phyloP scores from a whole-genome alignment of 2,888 invertebrate genomes.

The Nemotelus pantherinus region DNA sequence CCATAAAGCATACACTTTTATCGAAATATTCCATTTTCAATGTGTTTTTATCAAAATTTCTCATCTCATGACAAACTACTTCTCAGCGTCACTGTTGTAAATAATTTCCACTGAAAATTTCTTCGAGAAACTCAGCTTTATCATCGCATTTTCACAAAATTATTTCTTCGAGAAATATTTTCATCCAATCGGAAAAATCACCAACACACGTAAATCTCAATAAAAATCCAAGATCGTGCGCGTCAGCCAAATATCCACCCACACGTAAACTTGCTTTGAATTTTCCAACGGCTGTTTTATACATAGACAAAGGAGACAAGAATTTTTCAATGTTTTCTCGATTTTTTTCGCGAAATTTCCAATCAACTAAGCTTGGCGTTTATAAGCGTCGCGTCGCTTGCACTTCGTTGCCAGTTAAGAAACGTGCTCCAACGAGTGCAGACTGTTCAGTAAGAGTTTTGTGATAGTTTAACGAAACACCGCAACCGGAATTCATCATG shows the following conservation, averaged over 20 bases:
- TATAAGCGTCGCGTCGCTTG: slow-evolving; percentile 60
- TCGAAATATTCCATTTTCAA: too few relatives aligned
- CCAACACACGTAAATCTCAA: not conserved
- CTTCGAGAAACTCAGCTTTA: not conserved
- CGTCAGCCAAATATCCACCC: slow-evolving; percentile 24
- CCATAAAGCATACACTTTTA: too few relatives aligned
- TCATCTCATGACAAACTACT: too few relatives aligned
- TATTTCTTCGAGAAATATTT: slow-evolving; percentile 15
- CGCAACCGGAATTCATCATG: slow-evolving; percentile 69
- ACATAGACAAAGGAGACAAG: slow-evolving; percentile 10
- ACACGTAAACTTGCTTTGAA: not conserved
- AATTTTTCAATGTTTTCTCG: slow-evolving; percentile 21
- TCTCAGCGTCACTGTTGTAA: too few relatives aligned
- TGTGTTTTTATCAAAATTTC: too few relatives aligned
- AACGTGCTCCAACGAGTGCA: slow-evolving; percentile 59
- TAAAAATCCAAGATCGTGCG: not conserved
- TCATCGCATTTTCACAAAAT: slow-evolving; percentile 22
- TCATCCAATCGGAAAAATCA: slow-evolving; percentile 2
- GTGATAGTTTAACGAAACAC: slow-evolving; percentile 12
- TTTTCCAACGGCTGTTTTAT: not conserved
- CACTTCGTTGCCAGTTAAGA: slow-evolving; percentile 61
- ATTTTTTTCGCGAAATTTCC: slow-evolving; percentile 42
- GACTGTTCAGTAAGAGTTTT: slow-evolving; percentile 53
- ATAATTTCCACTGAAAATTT: not conserved
- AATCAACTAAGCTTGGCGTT: slow-evolving; percentile 53